Percentiles rank a stretch among this genome's conserved stretches.
Evolutionary conservation across 2,797 vertebrate genomes (phyloP).

Genomic region (Notolepis coatsorum): DNA sequence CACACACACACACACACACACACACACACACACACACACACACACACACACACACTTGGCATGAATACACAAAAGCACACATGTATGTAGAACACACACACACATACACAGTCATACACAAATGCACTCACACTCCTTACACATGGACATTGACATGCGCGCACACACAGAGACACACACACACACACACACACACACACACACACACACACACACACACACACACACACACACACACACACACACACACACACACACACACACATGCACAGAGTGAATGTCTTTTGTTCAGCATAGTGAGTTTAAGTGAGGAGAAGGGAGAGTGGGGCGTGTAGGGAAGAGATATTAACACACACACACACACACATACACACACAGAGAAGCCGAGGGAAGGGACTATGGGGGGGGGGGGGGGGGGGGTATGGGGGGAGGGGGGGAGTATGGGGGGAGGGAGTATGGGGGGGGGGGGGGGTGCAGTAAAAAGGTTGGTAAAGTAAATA

Average conservation of each 20-base stretch:
- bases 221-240: conserved; percentile 3
- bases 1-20: conserved; percentile 2
- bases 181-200: conserved; percentile 7
- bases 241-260: conserved; percentile 8
- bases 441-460: conserved; percentile 8
- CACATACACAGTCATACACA: background rate
- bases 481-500: conserved; percentile 72
- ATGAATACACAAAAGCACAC: conserved; percentile 1
- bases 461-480: conserved; percentile 25
- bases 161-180: conserved; percentile 1
- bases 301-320: conserved; percentile 37
- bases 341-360: no score
- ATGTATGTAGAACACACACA: background rate
- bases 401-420: no score
- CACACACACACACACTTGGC: conserved; percentile 4
- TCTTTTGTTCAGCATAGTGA: conserved; percentile 43
- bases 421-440: no score
- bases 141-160: background rate
- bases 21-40: conserved; percentile 31
- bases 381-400: no score
- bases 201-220: conserved; percentile 1
- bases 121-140: background rate
- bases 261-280: background rate
- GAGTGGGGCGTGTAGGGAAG: conserved; percentile 24
- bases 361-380: no score